A percentile compares a stretch with the other conserved stretches of the same genome.
Evolutionary conservation across 2,797 vertebrate genomes (phyloP).

Genomic region (Chloroceryle amazona): DNA sequence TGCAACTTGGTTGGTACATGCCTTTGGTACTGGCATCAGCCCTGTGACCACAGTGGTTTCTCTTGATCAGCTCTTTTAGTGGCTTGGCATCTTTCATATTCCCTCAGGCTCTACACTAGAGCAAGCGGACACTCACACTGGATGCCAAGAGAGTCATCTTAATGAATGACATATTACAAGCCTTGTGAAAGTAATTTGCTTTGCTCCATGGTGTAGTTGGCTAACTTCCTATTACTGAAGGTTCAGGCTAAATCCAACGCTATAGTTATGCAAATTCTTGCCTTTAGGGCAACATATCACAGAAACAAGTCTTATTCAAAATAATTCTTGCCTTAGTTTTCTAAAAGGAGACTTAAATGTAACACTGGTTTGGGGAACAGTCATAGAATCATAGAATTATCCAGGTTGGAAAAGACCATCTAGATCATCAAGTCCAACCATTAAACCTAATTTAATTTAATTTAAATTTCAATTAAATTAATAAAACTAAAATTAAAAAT

Average conservation of each 20-base stretch:
- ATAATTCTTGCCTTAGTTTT: neutral
- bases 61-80: slow-evolving; percentile 73
- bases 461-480: too few species aligned
- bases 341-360: neutral
- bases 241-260: slow-evolving; percentile 64
- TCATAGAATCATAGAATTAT: neutral
- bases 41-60: slow-evolving; percentile 78
- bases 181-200: slow-evolving; percentile 73
- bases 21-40: slow-evolving; percentile 76
- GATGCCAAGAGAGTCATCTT: slow-evolving; percentile 65
- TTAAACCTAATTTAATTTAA: too few species aligned
- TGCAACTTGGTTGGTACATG: slow-evolving; percentile 75
- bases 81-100: slow-evolving; percentile 77
- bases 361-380: neutral
- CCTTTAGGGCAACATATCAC: slow-evolving; percentile 35
- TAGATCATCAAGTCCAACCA: too few species aligned
- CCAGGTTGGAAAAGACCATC: too few species aligned
- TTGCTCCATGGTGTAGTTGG: slow-evolving; percentile 59
- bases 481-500: too few species aligned
- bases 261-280: slow-evolving; percentile 63
- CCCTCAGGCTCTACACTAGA: slow-evolving; percentile 72
- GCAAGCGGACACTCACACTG: slow-evolving; percentile 69
- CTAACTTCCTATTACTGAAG: slow-evolving; percentile 62
- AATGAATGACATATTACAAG: slow-evolving; percentile 76
- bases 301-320: slow-evolving; percentile 27